Conservation (phyloP, 2,113 vertebrate genomes). For the Hypanus sabinus region DNA sequence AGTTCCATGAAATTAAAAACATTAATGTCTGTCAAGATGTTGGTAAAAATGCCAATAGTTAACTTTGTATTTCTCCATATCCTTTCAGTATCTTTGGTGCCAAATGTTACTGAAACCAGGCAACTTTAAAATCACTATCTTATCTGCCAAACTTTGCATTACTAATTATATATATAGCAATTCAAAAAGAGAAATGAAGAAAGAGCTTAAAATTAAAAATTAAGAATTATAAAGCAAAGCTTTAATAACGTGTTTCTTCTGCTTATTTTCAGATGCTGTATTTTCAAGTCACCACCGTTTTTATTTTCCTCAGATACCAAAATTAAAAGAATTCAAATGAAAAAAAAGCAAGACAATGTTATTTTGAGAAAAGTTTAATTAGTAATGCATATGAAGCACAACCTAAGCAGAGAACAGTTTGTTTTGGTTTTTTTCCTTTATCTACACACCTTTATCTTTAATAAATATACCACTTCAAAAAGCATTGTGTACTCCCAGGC, state of each 20-base stretch:
- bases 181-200: neutral
- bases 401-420: neutral
- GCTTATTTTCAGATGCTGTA: neutral
- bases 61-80: neutral
- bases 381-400: too few species aligned
- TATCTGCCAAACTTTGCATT: neutral
- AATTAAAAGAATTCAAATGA: neutral
- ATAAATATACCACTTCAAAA: slow-evolving; percentile 7
- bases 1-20: neutral
- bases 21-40: neutral
- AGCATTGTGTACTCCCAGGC: neutral
- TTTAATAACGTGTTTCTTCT: neutral
- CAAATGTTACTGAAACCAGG: neutral
- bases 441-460: neutral
- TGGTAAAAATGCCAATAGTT: neutral
- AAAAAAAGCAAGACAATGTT: neutral
- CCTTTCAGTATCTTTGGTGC: neutral
- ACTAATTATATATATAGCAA: neutral
- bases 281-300: neutral
- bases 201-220: neutral
- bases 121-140: neutral
- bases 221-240: neutral
- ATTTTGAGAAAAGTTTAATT: neutral
- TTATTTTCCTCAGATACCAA: neutral
- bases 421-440: neutral